phyloP scores from a whole-genome alignment of 2,888 invertebrate genomes.

The Pterobdella sp. region DNA sequence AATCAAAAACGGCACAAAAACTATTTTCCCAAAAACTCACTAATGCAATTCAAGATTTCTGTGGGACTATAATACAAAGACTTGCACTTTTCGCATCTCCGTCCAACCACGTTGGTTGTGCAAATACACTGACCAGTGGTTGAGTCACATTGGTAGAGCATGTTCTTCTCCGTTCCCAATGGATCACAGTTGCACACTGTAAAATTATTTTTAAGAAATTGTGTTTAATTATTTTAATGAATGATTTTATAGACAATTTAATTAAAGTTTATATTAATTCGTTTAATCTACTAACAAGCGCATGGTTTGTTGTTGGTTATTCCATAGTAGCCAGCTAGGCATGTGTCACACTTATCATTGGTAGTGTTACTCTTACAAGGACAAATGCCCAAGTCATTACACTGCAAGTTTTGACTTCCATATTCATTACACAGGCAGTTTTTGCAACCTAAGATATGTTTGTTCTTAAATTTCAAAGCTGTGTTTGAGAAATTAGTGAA shows the following conservation, averaged over 20 bases:
- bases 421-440: slow-evolving; percentile 39
- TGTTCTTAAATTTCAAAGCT: not conserved
- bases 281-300: slow-evolving; percentile 35
- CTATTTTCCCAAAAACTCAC: too few species aligned
- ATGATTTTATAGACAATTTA: not conserved
- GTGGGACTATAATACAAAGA: slow-evolving; percentile 21
- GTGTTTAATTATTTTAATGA: not conserved
- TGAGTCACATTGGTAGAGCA: slow-evolving; percentile 40
- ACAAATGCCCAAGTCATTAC: slow-evolving; percentile 39
- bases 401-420: slow-evolving; percentile 40
- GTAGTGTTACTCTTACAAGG: slow-evolving; percentile 36
- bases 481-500: too few species aligned
- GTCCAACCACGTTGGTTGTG: slow-evolving; percentile 45
- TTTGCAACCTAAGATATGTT: slow-evolving; percentile 41
- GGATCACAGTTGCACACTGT: slow-evolving; percentile 60
- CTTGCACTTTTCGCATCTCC: slow-evolving; percentile 40
- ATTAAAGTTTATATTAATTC: too few species aligned
- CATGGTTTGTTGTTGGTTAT: slow-evolving; percentile 39
- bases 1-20: too few species aligned
- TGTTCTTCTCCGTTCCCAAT: slow-evolving; percentile 51
- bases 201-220: slow-evolving; percentile 6
- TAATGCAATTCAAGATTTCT: slow-evolving; percentile 37
- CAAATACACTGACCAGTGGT: slow-evolving; percentile 41
- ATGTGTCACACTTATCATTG: slow-evolving; percentile 38
- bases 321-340: slow-evolving; percentile 39